Evolutionary conservation across 2,888 invertebrate species (phyloP).

Genomic region (Spodoptera picta): DNA sequence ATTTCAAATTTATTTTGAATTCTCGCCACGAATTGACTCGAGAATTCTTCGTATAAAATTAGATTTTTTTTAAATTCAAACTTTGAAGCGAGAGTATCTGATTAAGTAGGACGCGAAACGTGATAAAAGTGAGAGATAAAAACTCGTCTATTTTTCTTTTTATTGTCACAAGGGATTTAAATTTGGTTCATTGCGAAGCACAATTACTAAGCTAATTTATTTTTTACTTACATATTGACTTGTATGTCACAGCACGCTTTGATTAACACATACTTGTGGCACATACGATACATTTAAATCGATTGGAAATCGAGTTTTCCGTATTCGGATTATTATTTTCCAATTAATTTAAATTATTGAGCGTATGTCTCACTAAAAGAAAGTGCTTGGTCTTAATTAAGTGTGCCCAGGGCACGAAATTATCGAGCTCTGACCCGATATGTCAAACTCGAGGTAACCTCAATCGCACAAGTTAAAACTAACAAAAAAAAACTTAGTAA

Average conservation of each 20-base stretch:
- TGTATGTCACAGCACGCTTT: slow-evolving; percentile 86
- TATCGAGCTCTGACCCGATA: slow-evolving; percentile 61
- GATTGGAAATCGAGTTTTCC: slow-evolving; percentile 42
- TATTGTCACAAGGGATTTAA: slow-evolving; percentile 78
- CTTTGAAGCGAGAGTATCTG: slow-evolving; percentile 67
- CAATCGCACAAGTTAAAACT: slow-evolving; percentile 58
- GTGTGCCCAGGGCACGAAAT: slow-evolving; percentile 66
- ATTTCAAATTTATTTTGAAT: slow-evolving; percentile 64
- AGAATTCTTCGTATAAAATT: slow-evolving; percentile 70
- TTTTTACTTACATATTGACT: slow-evolving; percentile 83
- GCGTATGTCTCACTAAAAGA: slow-evolving; percentile 62
- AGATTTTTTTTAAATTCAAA: slow-evolving; percentile 67
- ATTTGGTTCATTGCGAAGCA: slow-evolving; percentile 78
- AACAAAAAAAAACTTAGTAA: slow-evolving; percentile 51
- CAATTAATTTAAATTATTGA: slow-evolving; percentile 50
- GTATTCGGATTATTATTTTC: slow-evolving; percentile 29
- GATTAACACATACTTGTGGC: slow-evolving; percentile 64
- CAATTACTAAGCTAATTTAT: slow-evolving; percentile 74
- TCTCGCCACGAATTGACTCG: slow-evolving; percentile 65
- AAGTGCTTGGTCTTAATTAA: slow-evolving; percentile 58
- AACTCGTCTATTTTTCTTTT: slow-evolving; percentile 62
- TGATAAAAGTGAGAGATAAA: slow-evolving; percentile 66
- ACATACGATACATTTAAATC: slow-evolving; percentile 51
- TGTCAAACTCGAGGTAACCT: slow-evolving; percentile 70
- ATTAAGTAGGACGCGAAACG: slow-evolving; percentile 73